phyloP scores from a whole-genome alignment of 2,113 vertebrate species.

The Paedocypris sp. region DNA sequence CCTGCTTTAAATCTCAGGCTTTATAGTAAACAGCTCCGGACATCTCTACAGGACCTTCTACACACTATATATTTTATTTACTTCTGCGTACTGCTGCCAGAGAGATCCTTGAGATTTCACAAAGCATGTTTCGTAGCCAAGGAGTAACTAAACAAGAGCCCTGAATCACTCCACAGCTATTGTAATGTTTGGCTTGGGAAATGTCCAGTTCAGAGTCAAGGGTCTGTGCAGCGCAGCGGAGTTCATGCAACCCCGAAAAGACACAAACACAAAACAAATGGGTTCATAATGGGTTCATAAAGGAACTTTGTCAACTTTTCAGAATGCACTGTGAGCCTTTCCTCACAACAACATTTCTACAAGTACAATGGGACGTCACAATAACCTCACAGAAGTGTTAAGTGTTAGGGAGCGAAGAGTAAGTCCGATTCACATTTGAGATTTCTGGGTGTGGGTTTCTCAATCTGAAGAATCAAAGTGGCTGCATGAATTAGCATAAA shows the following conservation, averaged over 20 bases:
- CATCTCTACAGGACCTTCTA: slow-evolving; percentile 54
- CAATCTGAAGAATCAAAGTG: too few relatives aligned
- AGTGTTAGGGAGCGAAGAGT: too few relatives aligned
- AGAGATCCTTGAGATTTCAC: slow-evolving; percentile 50
- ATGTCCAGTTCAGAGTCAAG: slow-evolving; percentile 37
- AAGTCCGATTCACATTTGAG: too few relatives aligned
- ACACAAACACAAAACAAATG: too few relatives aligned
- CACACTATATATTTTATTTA: slow-evolving; percentile 55
- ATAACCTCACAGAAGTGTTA: too few relatives aligned
- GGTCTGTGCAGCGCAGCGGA: neutral
- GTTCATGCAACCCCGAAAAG: slow-evolving; percentile 16
- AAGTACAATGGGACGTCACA: too few relatives aligned
- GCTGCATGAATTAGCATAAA: too few relatives aligned
- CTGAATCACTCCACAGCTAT: slow-evolving; percentile 63
- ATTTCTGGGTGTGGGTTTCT: too few relatives aligned
- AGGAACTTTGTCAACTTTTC: too few relatives aligned
- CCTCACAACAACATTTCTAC: too few relatives aligned
- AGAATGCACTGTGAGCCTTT: too few relatives aligned
- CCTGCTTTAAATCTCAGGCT: slow-evolving; percentile 62
- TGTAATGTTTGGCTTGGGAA: slow-evolving; percentile 59
- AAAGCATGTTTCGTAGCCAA: slow-evolving; percentile 58
- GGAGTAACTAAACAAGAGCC: slow-evolving; percentile 62
- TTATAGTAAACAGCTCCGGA: slow-evolving; percentile 62
- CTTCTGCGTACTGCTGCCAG: slow-evolving; percentile 50
- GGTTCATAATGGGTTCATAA: too few relatives aligned